Evolutionary conservation across 2,888 invertebrate genomes (phyloP), one percentile per base, ranked within the genome.

Genomic region (Cistogaster globosa): DNA sequence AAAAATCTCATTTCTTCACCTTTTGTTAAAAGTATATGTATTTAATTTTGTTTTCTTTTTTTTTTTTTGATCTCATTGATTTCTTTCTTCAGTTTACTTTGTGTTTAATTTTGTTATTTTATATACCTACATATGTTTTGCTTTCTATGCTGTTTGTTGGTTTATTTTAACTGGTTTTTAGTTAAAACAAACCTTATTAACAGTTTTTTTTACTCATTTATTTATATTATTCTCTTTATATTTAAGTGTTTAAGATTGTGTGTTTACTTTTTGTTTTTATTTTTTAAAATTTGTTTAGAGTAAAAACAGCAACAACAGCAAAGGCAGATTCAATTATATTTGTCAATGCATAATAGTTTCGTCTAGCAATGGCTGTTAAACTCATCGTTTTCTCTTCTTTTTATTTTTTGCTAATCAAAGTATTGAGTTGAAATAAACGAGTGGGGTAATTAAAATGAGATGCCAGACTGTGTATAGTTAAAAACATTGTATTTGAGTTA

Each of bases 151-250:
- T 74, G 2, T 72, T 45, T 78, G 53, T 65, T 77, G 36, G 72
- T 83, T 77, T 77, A 20, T 76, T 75, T 68, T 74, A 83, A 74
- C 76, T 83, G 58, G 58, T 65, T 69, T 68, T 72, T 65, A 45
- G 14, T 42, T 42, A 26, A 12, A 22, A 26, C 3, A 16, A 20
- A 18, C 16, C 62, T 45, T 36, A 69, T 20, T 42, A 69, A 32
- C 32, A 62, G n/a, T 63, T 69, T 75, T 67, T 60, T 51, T 55
- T 45, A 42, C 62, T 81, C 63, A 69, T 62, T 14, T 53, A 11
- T 68, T 57, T 67, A 38, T 22, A 11, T 79, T 60, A 48, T 65
- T 69, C 55, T 71, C 53, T 67, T 51, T 51, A 51, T 18, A 51
- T 12, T 57, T 45, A 74, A 53, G 11, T 57, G 45, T 36, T 57